Base-by-base conservation (phyloP, 2,888 invertebrate species). In the Lasioglossum leucozonium region DNA sequence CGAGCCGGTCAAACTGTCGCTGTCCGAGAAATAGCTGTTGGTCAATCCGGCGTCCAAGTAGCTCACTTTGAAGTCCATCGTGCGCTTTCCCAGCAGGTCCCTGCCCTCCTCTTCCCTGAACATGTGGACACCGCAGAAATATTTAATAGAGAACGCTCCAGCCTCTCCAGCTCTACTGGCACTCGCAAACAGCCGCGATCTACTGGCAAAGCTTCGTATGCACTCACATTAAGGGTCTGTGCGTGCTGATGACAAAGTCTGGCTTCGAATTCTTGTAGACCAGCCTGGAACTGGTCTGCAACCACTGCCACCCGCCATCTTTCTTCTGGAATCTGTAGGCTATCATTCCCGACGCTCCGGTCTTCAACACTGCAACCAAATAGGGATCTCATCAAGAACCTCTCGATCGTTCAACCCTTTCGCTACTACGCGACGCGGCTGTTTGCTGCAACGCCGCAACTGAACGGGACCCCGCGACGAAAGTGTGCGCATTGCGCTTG, bases 181-280 rank as follows among this genome's bases (percentile, higher is more conserved):
- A n/a, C n/a, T n/a, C n/a, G n/a, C n/a, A n/a, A n/a, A n/a, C n/a
- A n/a, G n/a, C n/a, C 47, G 47, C 44, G 16, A 16, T 44, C 16
- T 34, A 42, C 42, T 42, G 10, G 3, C 11, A 42, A 42, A 11
- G 3, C 42, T 42, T 42, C 42, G 10, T 13, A 55, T 22, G 85
- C 67, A 96, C 98, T 97, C 95, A 99, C 99, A 99, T 99, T 73
- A 99, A 96, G 85, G 99, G 99, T 89, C 99, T 96, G 96, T 99
- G 99, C 69, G 99, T 99, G 95, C 99, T 99, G 92, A 99, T 99
- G 88, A 99, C 99, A 95, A 99, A 99, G 95, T 99, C 99, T 0
- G 99, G 99, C 95, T 99, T 99, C 89, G 99, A 99, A 95, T 99
- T 99, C 96, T 99, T 99, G 96, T 99, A 99, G 91, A 99, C 99